Evolutionary conservation across 2,113 vertebrate genomes (phyloP).

Genomic region (Candoia aspera): DNA sequence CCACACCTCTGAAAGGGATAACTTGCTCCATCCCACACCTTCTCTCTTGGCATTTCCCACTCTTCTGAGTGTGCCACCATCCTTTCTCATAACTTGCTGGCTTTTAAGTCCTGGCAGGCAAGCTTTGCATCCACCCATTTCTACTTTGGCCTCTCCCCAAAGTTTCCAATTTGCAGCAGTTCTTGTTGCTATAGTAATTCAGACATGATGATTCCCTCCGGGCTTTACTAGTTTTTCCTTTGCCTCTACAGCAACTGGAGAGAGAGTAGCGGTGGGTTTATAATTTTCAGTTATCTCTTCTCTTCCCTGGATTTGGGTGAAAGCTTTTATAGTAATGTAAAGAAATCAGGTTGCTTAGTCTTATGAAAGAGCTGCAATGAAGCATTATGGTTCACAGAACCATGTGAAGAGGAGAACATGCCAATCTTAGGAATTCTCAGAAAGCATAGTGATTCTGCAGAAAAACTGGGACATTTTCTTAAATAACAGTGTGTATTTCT

Average conservation of each 20-base stretch:
- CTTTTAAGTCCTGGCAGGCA: neutral
- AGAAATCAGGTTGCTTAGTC: neutral
- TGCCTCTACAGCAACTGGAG: too few relatives aligned
- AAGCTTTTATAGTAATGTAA: neutral
- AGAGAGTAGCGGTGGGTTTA: neutral
- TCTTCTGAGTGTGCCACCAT: neutral
- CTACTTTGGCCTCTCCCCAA: neutral
- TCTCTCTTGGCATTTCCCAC: neutral
- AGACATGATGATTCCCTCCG: neutral
- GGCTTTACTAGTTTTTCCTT: neutral
- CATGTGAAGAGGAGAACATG: neutral
- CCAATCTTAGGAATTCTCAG: neutral
- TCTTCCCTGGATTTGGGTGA: neutral
- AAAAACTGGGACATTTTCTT: conserved; percentile 54
- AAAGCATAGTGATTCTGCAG: neutral
- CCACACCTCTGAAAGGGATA: neutral
- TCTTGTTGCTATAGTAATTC: neutral
- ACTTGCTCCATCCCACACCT: neutral
- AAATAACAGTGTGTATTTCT: conserved; percentile 64
- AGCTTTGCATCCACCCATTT: neutral
- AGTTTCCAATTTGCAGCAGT: neutral
- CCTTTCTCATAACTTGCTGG: neutral
- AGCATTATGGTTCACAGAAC: neutral
- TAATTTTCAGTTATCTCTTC: neutral
- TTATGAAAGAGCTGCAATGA: neutral